Conservation (phyloP, 2,888 invertebrate species). For the Cabera pusaria region DNA sequence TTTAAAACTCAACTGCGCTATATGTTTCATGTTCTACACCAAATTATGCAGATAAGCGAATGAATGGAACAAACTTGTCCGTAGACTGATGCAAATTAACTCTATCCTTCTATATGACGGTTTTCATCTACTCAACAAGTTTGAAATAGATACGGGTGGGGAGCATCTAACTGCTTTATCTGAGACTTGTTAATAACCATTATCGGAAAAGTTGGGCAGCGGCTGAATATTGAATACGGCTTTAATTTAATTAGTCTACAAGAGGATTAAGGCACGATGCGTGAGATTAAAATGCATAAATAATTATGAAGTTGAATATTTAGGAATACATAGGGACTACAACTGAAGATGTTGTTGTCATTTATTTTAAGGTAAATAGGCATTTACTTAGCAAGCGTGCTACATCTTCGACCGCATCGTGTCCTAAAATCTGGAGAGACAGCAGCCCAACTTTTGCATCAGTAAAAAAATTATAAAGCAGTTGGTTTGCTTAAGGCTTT, state of each 20-base stretch:
- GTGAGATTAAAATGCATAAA: no score
- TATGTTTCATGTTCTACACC: conserved; percentile 72
- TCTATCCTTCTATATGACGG: conserved; percentile 53
- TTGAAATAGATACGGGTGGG: conserved; percentile 59
- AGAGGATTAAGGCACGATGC: conserved; percentile 4
- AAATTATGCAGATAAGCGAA: conserved; percentile 79
- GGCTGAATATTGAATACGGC: conserved; percentile 37
- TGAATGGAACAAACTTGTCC: conserved; percentile 74
- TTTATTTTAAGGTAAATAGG: no score
- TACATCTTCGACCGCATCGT: no score
- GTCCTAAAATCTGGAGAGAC: no score
- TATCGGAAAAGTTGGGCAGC: conserved; percentile 42
- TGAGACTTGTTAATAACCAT: conserved; percentile 50
- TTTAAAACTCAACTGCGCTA: conserved; percentile 31
- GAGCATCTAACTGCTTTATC: conserved; percentile 32
- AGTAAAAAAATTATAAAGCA: no score
- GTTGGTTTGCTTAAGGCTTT: no score
- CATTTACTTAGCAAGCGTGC: no score
- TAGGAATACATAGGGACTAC: no score
- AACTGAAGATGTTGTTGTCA: no score
- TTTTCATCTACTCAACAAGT: conserved; percentile 70
- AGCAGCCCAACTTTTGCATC: no score
- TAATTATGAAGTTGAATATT: no score
- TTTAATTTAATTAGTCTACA: conserved; percentile 21
- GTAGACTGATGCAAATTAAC: conserved; percentile 75